A percentile compares a stretch with the other conserved stretches of the same genome.
Evolutionary conservation across 2,113 vertebrate genomes (phyloP).

Genomic region (Capricornis sumatraensis): DNA sequence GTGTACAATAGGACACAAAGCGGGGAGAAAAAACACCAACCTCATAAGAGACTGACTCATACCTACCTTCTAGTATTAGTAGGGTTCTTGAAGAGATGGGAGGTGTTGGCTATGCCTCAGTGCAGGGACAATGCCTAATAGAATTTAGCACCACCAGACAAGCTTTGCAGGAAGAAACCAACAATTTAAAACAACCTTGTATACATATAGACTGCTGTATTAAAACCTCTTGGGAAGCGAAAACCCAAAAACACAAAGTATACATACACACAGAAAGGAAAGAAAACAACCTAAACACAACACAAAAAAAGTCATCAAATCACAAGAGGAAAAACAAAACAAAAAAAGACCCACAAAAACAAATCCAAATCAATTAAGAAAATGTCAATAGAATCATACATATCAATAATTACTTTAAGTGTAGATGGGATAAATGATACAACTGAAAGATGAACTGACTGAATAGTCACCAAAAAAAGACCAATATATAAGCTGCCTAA

Average conservation of each 20-base stretch:
- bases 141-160: not conserved
- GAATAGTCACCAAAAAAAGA: not conserved
- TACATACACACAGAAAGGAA: not conserved
- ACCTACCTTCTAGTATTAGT: not conserved
- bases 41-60: not conserved
- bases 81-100: not conserved
- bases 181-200: not conserved
- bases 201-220: not conserved
- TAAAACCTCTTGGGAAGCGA: not conserved
- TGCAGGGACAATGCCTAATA: not conserved
- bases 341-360: not conserved
- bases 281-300: not conserved
- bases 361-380: not conserved
- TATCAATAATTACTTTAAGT: not conserved
- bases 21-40: rapidly evolving
- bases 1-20: not conserved
- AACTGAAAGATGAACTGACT: not conserved
- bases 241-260: not conserved
- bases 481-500: not conserved
- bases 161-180: not conserved
- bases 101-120: not conserved
- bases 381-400: not conserved
- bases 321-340: not conserved
- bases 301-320: not conserved
- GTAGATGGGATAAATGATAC: not conserved